Evolutionary conservation across 2,888 invertebrate genomes (phyloP).

Genomic region (Sthenelais limicola): DNA sequence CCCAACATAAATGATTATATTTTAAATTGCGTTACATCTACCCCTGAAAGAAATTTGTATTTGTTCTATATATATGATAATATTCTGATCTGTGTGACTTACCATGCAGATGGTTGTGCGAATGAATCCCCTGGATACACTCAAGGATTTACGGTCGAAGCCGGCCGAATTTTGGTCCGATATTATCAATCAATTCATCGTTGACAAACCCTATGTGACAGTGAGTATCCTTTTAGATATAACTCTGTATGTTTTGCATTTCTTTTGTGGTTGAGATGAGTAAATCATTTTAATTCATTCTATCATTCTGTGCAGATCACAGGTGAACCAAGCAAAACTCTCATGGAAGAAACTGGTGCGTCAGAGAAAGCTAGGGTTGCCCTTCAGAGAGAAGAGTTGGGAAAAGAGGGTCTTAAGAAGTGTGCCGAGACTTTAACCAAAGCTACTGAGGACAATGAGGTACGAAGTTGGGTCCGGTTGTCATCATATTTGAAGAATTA

Average conservation of each 20-base stretch:
- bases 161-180: slow-evolving; percentile 80
- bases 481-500: too few relatives aligned
- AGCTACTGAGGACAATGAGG: slow-evolving; percentile 85
- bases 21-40: too few relatives aligned
- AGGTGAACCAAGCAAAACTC: slow-evolving; percentile 78
- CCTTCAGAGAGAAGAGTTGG: slow-evolving; percentile 79
- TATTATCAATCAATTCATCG: slow-evolving; percentile 81
- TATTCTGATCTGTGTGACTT: too few relatives aligned
- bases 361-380: slow-evolving; percentile 83
- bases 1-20: too few relatives aligned
- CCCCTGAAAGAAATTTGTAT: too few relatives aligned
- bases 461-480: slow-evolving; percentile 61
- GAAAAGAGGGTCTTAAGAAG: slow-evolving; percentile 79
- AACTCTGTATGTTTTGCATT: too few relatives aligned
- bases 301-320: slow-evolving; percentile 63
- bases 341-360: slow-evolving; percentile 79
- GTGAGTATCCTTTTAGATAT: slow-evolving; percentile 71
- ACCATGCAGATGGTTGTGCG: slow-evolving; percentile 77
- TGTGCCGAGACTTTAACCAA: slow-evolving; percentile 78
- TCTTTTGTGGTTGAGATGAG: background rate
- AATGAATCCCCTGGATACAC: slow-evolving; percentile 79
- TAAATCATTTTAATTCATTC: slow-evolving; percentile 19
- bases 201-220: slow-evolving; percentile 78
- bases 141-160: slow-evolving; percentile 78
- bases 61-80: too few relatives aligned